These are phyloP conservation scores for Protonibea diacanthus DNA, from an alignment of 2,797 vertebrate genomes.

Conservation along the genomic window DNA sequence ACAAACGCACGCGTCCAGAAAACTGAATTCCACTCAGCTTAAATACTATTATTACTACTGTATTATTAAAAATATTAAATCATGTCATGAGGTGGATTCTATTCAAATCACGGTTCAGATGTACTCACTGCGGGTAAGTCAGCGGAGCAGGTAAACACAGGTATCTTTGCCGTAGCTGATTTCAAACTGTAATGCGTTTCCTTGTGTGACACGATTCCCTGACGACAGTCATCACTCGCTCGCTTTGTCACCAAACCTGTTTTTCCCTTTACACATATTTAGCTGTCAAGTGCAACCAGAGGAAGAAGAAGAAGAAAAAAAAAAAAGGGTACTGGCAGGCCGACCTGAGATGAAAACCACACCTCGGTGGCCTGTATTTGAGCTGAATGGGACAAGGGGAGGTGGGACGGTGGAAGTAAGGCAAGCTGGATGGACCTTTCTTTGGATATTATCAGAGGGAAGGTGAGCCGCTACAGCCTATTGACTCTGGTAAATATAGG, in stretches of 20 bases:
- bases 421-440: not conserved
- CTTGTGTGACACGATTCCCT: slow-evolving; percentile 1
- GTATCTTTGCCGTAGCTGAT: not conserved
- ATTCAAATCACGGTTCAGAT: too few species aligned
- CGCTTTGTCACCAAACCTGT: slow-evolving; percentile 36
- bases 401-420: not conserved
- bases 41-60: not conserved
- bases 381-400: slow-evolving; percentile 21
- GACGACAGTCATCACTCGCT: not conserved
- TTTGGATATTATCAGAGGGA: not conserved
- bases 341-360: slow-evolving; percentile 15
- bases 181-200: not conserved
- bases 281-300: not conserved
- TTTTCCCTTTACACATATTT: slow-evolving; percentile 39
- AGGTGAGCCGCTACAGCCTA: not conserved
- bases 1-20: not conserved
- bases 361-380: slow-evolving; percentile 30
- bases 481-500: not conserved
- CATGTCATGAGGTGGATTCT: not conserved
- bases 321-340: not conserved
- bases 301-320: too few species aligned
- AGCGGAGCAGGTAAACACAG: not conserved
- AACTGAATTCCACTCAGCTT: not conserved
- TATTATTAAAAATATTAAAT: not conserved
- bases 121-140: not conserved